Conservation (phyloP, 2,888 invertebrate genomes). For the Eutolmus rufibarbis region DNA sequence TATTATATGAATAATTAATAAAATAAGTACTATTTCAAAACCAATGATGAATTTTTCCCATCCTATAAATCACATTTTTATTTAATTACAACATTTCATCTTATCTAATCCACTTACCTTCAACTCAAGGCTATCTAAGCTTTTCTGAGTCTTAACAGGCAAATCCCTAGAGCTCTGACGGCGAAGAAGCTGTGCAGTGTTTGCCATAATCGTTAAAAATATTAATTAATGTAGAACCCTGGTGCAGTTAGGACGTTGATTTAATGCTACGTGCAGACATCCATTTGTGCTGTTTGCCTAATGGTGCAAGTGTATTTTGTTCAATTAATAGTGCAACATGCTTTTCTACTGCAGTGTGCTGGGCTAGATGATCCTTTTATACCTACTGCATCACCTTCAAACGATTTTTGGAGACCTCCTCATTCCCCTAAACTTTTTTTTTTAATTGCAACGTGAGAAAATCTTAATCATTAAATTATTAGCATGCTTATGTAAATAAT, state of each 20-base stretch:
- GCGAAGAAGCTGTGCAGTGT: slow-evolving; percentile 86
- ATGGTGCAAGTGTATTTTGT: background rate
- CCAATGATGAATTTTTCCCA: background rate
- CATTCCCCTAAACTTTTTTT: background rate
- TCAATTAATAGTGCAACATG: background rate
- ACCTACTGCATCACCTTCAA: background rate
- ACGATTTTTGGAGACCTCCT: background rate
- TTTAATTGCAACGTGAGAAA: background rate
- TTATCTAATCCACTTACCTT: slow-evolving; percentile 67
- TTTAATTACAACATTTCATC: background rate
- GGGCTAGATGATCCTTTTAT: background rate
- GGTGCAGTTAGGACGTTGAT: slow-evolving; percentile 9
- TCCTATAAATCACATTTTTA: background rate
- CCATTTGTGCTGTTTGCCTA: slow-evolving; percentile 45
- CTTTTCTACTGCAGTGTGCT: background rate
- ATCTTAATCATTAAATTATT: background rate
- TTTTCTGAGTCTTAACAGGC: slow-evolving; percentile 70
- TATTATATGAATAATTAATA: no score
- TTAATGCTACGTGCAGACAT: slow-evolving; percentile 47
- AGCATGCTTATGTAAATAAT: background rate
- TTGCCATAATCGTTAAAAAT: slow-evolving; percentile 71
- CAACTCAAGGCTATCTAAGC: slow-evolving; percentile 84
- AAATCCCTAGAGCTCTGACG: slow-evolving; percentile 88
- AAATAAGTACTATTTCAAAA: no score
- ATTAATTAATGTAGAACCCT: slow-evolving; percentile 1